Evolutionary conservation across 2,888 invertebrate genomes (phyloP).

Genomic region (Drosophila niveifrons): DNA sequence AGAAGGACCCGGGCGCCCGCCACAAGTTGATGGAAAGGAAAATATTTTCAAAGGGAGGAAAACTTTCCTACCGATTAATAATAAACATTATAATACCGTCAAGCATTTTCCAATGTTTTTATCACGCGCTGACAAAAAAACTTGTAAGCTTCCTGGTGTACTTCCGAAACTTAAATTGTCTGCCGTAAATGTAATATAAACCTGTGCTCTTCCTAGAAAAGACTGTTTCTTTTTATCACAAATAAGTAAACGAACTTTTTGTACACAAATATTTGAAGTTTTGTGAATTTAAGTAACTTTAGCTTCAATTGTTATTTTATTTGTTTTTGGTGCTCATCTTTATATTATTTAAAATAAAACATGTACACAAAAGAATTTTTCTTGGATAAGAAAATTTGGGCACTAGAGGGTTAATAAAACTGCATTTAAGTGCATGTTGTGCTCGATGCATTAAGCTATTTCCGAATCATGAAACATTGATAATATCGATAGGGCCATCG

Average conservation of each 20-base stretch:
- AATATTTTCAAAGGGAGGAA: not conserved
- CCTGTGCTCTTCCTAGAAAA: constrained; percentile 19
- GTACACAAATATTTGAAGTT: constrained; percentile 9
- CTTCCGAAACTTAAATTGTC: constrained; percentile 8
- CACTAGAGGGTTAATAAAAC: too few relatives aligned
- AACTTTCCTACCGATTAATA: constrained; percentile 4
- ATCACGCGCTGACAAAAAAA: constrained; percentile 1
- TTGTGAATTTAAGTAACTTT: not conserved
- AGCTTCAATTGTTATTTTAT: too few relatives aligned
- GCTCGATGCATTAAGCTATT: too few relatives aligned
- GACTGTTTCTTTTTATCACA: constrained; percentile 27
- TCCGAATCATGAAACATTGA: too few relatives aligned
- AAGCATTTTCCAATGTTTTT: constrained; percentile 8
- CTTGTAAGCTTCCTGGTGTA: constrained; percentile 25
- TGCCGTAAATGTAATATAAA: constrained; percentile 31
- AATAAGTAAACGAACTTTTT: constrained; percentile 15
- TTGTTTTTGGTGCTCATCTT: too few relatives aligned
- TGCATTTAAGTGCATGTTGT: too few relatives aligned
- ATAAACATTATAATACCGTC: not conserved
- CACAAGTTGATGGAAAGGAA: constrained; percentile 16
- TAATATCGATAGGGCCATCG: too few relatives aligned
- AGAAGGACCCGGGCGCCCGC: constrained; percentile 7
- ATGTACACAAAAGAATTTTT: too few relatives aligned
- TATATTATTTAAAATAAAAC: too few relatives aligned
- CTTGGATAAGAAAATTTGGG: too few relatives aligned